A percentile compares a stretch with the other conserved stretches of the same genome.
phyloP scores from a whole-genome alignment of 1,140 invertebrate genomes.

The Pseudomyrmex flavicornis region DNA sequence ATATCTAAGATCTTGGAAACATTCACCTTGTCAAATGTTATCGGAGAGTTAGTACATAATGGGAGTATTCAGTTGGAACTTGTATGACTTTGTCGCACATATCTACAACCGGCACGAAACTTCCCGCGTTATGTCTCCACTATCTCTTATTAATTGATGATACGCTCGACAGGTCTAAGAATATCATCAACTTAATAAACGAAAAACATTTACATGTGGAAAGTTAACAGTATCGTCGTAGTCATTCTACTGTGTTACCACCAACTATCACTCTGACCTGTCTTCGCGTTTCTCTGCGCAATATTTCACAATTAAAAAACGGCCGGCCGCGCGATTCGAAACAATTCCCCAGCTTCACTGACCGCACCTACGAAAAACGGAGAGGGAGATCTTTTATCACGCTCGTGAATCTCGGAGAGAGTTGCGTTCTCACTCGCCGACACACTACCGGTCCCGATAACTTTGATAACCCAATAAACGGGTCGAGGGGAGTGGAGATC shows the following conservation, averaged over 20 bases:
- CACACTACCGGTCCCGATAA: constrained; percentile 52
- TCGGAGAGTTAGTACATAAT: no score
- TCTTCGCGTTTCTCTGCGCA: constrained; percentile 6
- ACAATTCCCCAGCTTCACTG: constrained; percentile 21
- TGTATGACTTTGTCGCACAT: no score
- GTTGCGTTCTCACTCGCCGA: constrained; percentile 6
- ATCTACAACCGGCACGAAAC: no score
- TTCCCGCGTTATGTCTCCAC: no score
- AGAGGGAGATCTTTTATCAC: constrained; percentile 24
- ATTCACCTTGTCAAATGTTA: no score
- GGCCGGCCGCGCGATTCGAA: constrained; percentile 23
- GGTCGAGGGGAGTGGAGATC: background rate
- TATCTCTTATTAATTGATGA: no score
- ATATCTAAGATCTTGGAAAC: no score
- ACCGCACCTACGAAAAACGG: background rate
- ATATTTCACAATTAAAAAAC: constrained; percentile 51
- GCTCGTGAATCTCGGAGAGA: constrained; percentile 36
- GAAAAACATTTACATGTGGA: background rate
- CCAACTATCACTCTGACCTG: background rate
- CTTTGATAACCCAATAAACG: constrained; percentile 70
- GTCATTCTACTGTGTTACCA: background rate
- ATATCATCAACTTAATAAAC: background rate
- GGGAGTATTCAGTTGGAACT: no score
- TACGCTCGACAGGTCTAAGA: no score
- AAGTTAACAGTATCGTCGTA: background rate